Percentiles rank a stretch among this genome's conserved stretches.
These are phyloP conservation scores for Geococcyx californianus DNA, from an alignment of 2,113 vertebrate genomes.

Conservation along the genomic window DNA sequence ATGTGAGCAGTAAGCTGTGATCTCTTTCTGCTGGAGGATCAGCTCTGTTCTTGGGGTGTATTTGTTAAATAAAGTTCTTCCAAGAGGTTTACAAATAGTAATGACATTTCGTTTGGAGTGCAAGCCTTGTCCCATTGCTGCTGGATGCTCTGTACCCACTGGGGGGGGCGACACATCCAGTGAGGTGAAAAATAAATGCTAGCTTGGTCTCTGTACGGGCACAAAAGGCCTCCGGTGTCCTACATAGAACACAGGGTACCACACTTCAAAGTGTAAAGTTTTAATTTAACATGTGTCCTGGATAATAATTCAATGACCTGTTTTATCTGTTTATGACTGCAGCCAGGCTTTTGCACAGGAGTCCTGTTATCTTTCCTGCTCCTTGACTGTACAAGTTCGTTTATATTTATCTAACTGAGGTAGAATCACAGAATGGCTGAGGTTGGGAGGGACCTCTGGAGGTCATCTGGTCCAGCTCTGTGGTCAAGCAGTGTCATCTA, in stretches of 20 bases:
- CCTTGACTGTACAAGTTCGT: background rate
- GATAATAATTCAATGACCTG: background rate
- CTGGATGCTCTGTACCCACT: background rate
- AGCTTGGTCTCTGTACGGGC: background rate
- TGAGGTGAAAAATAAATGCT: background rate
- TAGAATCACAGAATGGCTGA: background rate
- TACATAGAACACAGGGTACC: background rate
- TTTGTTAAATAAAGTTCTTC: background rate
- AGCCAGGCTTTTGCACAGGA: background rate
- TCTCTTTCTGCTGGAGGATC: background rate
- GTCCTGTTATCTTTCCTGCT: background rate
- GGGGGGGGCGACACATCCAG: background rate
- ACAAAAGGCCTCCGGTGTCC: background rate
- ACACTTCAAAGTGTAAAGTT: background rate
- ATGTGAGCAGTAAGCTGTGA: background rate
- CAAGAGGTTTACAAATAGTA: background rate
- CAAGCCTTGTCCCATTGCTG: fast-evolving
- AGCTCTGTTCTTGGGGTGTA: background rate
- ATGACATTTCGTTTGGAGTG: background rate
- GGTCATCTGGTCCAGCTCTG: background rate
- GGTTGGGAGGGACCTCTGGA: background rate
- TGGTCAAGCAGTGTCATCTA: background rate
- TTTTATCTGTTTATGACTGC: background rate
- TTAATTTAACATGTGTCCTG: conserved; percentile 10
- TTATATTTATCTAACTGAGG: background rate